Evolutionary conservation across 2,113 vertebrate genomes (phyloP), one percentile per base, ranked within the genome.

Genomic region (Zootoca vivipara): DNA sequence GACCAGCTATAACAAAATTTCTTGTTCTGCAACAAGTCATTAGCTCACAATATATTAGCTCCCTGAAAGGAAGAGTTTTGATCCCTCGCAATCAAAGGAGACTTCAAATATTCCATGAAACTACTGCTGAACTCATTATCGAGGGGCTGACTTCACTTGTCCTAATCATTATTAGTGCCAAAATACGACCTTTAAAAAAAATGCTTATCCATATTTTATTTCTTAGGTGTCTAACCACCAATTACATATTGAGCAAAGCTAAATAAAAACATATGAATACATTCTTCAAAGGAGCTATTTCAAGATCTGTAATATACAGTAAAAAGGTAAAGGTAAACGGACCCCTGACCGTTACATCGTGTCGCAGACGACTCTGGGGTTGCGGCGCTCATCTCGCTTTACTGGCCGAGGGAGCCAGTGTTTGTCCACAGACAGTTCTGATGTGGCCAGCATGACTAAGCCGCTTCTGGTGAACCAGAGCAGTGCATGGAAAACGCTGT

Each of bases 11-110:
- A 73, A 62, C 90, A 90, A 92, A 42, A n/a, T 89, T 90, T 93
- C 85, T 84, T 81, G 73, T 73, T 85, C 83, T 79, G 73, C 77
- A 90, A 28, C 26, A 81, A 91, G 67, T 87, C 83, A 84, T 82
- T 85, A 93, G 70, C 70, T 87, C 90, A 92, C 90, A 95, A 89
- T 89, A 92, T 88, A 72, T 64, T 73, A 78, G 72, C 87, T 85
- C 58, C 65, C 33, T 69, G n/a, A 78, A 40, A 35, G 24, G 10
- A 42, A 89, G 18, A 70, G 4, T 56, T 70, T 62, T 89, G 73
- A 72, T 56, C 46, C 20, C 5, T 78, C 1, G 70, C 18, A 84
- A 38, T 58, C 20, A 83, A 84, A 78, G 10, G 8, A 67, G 15
- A 40, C 8, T 78, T 70, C 16, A 83, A 24, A 26, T 52, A 84